Conservation (phyloP, 2,113 vertebrate genomes). For the Neodon shergylaensis region DNA sequence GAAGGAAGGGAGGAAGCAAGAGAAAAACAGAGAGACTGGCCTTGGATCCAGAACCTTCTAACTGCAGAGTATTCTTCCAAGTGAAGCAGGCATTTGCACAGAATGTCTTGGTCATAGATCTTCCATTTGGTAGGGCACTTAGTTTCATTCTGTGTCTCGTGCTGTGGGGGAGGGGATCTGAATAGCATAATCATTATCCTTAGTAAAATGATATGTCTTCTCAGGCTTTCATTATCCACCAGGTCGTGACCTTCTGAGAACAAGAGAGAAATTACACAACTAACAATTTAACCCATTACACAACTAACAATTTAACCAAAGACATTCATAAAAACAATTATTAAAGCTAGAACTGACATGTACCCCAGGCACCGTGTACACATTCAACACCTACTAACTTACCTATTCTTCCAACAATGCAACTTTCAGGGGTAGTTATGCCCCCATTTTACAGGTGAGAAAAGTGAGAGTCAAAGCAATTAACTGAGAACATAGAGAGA, state of each 20-base stretch:
- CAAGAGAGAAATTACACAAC: background rate
- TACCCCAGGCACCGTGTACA: rapidly evolving
- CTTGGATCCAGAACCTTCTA: background rate
- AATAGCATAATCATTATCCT: background rate
- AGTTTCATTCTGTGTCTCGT: background rate
- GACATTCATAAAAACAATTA: background rate
- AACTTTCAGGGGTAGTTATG: rapidly evolving
- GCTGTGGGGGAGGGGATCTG: background rate
- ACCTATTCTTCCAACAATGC: background rate
- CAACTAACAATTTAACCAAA: background rate
- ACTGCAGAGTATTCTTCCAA: background rate
- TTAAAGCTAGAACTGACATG: background rate
- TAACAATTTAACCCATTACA: background rate
- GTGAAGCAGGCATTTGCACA: background rate
- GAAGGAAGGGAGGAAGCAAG: background rate
- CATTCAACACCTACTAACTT: background rate
- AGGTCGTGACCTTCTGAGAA: background rate
- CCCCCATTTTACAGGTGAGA: background rate
- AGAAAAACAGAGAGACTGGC: background rate
- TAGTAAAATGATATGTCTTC: background rate
- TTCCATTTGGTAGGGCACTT: rapidly evolving
- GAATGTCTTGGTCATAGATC: background rate
- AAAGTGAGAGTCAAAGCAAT: background rate
- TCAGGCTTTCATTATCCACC: background rate
- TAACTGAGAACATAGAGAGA: background rate